These are phyloP conservation scores for Cryptocephalus primarius DNA, from an alignment of 2,888 invertebrate genomes.

Conservation along the genomic window DNA sequence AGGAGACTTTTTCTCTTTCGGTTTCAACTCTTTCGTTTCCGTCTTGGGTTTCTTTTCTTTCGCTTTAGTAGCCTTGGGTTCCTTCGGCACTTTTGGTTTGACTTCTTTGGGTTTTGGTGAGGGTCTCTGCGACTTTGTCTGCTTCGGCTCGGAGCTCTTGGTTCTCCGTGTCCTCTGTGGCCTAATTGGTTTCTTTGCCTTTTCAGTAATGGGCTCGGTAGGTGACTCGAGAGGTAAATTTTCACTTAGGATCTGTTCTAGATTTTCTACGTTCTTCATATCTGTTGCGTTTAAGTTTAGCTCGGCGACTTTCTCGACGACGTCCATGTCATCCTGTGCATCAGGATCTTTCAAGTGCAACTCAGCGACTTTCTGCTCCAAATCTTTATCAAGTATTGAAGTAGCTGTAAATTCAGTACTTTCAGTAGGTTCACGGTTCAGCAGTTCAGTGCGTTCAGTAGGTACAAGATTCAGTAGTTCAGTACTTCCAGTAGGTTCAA, in stretches of 20 bases:
- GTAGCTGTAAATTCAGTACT: no score
- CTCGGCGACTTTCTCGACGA: no score
- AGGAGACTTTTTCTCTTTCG: no score
- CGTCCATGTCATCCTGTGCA: constrained; percentile 1
- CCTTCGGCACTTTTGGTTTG: background rate
- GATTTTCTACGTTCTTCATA: no score
- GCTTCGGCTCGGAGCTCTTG: background rate
- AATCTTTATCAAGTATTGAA: constrained; percentile 1
- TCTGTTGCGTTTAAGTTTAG: no score
- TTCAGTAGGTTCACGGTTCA: no score
- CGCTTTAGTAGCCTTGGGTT: constrained; percentile 5
- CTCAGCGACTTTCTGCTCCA: constrained; percentile 10
- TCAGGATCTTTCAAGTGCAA: constrained; percentile 6
- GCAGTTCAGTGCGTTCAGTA: no score
- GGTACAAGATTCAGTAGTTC: no score
- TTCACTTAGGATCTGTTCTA: no score
- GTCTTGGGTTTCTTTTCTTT: constrained; percentile 4
- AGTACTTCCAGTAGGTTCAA: no score
- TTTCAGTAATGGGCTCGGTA: background rate
- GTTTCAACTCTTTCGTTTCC: no score
- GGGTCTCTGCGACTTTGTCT: background rate
- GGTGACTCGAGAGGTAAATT: no score
- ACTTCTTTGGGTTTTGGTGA: constrained; percentile 7
- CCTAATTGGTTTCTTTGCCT: background rate
- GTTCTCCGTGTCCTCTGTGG: background rate